Percentiles rank a stretch among this genome's conserved stretches.
These are phyloP conservation scores for Equus quagga DNA, from an alignment of 2,113 vertebrate genomes.

Conservation along the genomic window DNA sequence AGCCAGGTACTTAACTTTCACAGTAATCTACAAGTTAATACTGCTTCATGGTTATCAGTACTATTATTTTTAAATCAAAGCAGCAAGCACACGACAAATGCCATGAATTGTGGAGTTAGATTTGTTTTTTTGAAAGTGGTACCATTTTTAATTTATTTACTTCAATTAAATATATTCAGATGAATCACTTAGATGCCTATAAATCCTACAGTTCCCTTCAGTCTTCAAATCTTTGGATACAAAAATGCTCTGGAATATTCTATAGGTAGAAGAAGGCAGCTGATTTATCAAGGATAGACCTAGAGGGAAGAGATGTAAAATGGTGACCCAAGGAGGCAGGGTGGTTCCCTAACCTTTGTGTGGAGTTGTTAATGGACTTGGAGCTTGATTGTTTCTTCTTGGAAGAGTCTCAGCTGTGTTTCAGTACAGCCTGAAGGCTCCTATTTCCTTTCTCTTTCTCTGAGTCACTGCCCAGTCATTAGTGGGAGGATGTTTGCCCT, in stretches of 20 bases:
- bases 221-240: not conserved
- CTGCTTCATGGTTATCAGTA: conserved; percentile 13
- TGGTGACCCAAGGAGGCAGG: not conserved
- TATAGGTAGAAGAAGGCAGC: not conserved
- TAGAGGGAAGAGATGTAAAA: not conserved
- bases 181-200: not conserved
- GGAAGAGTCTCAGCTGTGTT: conserved; percentile 11
- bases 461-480: conserved; percentile 7
- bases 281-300: not conserved
- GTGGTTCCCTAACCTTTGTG: not conserved
- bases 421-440: conserved; percentile 6
- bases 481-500: not conserved
- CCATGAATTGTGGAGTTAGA: not conserved
- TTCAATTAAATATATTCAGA: not conserved
- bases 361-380: not conserved
- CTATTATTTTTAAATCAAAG: conserved; percentile 48
- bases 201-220: not conserved
- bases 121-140: not conserved
- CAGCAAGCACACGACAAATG: not conserved
- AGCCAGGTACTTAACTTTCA: not conserved
- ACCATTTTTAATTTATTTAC: not conserved
- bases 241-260: not conserved
- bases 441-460: conserved; percentile 50
- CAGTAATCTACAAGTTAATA: not conserved
- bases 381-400: conserved; percentile 6